Evolutionary conservation across 2,113 vertebrate species (phyloP).

Genomic region (Nannobrachium achirus): DNA sequence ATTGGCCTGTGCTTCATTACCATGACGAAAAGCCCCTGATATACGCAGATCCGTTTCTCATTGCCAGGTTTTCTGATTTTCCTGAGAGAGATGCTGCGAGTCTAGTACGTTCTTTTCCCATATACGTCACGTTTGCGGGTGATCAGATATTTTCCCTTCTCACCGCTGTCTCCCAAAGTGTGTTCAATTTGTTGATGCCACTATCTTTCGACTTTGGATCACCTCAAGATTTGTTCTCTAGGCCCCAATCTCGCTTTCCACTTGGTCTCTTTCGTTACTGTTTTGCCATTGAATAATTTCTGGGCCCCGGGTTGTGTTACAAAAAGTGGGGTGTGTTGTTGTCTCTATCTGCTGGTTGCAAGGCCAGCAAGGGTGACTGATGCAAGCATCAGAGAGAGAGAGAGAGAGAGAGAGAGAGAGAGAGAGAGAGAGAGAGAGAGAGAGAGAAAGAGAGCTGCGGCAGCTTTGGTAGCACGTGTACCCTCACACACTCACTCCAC

Average conservation of each 20-base stretch:
- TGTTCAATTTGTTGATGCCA: conserved; percentile 41
- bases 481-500: conserved; percentile 32
- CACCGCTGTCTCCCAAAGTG: background rate
- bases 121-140: conserved; percentile 84
- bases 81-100: conserved; percentile 36
- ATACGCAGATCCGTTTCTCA: no score
- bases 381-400: conserved; percentile 33
- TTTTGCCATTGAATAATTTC: conserved; percentile 2
- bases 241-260: background rate
- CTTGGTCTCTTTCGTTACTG: background rate
- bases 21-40: no score
- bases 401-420: no score
- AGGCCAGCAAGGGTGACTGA: conserved; percentile 69
- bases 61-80: conserved; percentile 1
- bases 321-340: conserved; percentile 21
- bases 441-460: conserved; percentile 17
- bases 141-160: conserved; percentile 74
- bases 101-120: conserved; percentile 80
- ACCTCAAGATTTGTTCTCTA: conserved; percentile 31
- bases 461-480: background rate
- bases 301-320: no score
- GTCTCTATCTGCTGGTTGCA: conserved; percentile 54
- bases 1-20: no score
- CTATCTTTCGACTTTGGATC: conserved; percentile 46
- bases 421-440: no score